Evolutionary conservation across 2,797 vertebrate genomes (phyloP), one percentile per base, ranked within the genome.

Genomic region (Mormyrops attenuatus): DNA sequence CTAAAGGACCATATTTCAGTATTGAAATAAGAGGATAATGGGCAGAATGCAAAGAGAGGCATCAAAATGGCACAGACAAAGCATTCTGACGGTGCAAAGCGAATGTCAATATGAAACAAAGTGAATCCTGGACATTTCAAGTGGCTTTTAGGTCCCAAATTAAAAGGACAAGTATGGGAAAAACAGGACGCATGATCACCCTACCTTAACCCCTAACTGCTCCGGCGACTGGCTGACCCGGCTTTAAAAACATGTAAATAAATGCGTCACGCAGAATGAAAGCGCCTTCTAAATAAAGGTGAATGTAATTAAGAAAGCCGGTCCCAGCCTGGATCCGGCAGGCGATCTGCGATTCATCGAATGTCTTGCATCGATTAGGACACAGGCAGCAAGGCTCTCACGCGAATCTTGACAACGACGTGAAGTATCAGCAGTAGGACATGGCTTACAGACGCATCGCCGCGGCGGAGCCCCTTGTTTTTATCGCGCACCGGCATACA

Each of bases 361-460:
- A 82, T 90, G 82, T 90, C 87, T 86, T 84, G 85, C 60, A 87
- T 55, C 4, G 22, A 66, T 47, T 20, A 53, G 52, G 34, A 82
- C n/a, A 17, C 34, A n/a, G 55, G 26, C 88, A n/a, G 44, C 11
- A 5, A 84, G 89, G 90, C 90, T 92, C 90, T 90, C 90, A 91
- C 91, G 91, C 88, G 53, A 49, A 90, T 90, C 89, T 69, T 15
- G 89, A 88, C n/a, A 49, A 88, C 90, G 89, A 1, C 20, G 90
- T 69, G 20, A 47, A 15, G 85, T 88, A 73, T 22, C 53, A 41
- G 89, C 90, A 82, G 87, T 22, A 50, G 44, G 57, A 17, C 17
- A 38, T 44, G 55, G 53, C 60, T 57, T n/a, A 66, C 88, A 90
- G 92, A 92, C 90, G 91, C 90, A 88, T 92, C 90, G 91, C 92